Evolutionary conservation across 35 echinoderm and acorn worm genomes (phyloP).

Genomic region (Apostichopus parvimensis): DNA sequence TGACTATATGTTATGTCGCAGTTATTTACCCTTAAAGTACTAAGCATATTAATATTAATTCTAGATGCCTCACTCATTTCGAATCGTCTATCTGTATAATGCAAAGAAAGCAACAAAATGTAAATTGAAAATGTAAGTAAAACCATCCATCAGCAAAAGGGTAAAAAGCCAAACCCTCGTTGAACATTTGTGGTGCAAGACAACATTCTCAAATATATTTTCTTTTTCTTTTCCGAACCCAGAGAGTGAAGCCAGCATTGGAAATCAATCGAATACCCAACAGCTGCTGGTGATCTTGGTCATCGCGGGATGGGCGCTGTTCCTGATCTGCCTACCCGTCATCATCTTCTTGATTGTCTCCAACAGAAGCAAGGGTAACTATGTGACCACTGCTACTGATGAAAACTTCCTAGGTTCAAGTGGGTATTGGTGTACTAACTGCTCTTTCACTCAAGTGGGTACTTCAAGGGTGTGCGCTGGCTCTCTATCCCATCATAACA

Average conservation of each 20-base stretch:
- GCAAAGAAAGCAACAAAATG: no score
- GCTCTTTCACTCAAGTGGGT: not conserved
- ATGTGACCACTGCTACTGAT: conserved; percentile 67
- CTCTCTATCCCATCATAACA: no score
- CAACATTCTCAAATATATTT: not conserved
- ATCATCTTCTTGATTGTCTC: conserved; percentile 60
- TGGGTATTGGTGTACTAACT: conserved; percentile 65
- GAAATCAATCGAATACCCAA: conserved; percentile 10
- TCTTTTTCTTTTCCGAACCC: not conserved
- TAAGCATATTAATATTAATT: no score
- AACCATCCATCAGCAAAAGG: no score
- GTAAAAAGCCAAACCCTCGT: no score
- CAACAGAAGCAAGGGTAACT: conserved; percentile 76
- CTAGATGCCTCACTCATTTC: no score
- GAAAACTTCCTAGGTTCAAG: conserved; percentile 69
- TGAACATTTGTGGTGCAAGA: no score
- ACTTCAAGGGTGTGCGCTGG: not conserved
- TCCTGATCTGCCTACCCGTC: conserved; percentile 58
- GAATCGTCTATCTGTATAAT: no score
- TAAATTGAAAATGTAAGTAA: no score
- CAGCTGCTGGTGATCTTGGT: conserved; percentile 51
- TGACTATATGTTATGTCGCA: no score
- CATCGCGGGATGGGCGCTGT: conserved; percentile 51
- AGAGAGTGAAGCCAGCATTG: conserved; percentile 18
- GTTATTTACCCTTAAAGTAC: no score